Evolutionary conservation across 2,888 invertebrate species (phyloP).

Genomic region (Noctua fimbriata): DNA sequence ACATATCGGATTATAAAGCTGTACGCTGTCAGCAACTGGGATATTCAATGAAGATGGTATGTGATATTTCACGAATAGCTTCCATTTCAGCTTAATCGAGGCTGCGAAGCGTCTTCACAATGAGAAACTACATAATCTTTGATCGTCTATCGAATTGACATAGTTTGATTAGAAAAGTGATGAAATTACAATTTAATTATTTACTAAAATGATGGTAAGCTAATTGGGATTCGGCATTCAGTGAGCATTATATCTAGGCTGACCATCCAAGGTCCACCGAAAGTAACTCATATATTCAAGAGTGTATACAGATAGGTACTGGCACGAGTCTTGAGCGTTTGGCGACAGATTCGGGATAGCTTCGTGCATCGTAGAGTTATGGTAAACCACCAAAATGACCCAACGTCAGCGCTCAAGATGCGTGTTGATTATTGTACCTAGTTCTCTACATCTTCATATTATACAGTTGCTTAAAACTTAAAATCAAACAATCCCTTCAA

Average conservation of each 20-base stretch:
- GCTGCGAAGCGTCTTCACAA: background rate
- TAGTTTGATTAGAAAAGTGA: background rate
- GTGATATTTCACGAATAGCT: slow-evolving; percentile 7
- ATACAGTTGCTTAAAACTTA: background rate
- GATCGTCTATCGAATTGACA: background rate
- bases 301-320: background rate
- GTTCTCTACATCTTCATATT: background rate
- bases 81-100: slow-evolving; percentile 16
- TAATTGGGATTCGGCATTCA: background rate
- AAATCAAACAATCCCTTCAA: background rate
- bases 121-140: background rate
- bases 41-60: background rate
- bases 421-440: background rate
- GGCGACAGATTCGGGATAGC: background rate
- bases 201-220: background rate
- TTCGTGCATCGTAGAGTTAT: background rate
- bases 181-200: background rate
- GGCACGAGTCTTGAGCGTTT: background rate
- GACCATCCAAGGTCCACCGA: too few species aligned
- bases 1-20: slow-evolving; percentile 39
- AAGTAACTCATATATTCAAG: background rate
- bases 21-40: background rate
- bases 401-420: background rate
- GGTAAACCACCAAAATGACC: background rate
- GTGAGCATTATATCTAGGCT: too few species aligned